Evolutionary conservation across 2,888 invertebrate genomes (phyloP).

Genomic region (Galerucella calmariensis): DNA sequence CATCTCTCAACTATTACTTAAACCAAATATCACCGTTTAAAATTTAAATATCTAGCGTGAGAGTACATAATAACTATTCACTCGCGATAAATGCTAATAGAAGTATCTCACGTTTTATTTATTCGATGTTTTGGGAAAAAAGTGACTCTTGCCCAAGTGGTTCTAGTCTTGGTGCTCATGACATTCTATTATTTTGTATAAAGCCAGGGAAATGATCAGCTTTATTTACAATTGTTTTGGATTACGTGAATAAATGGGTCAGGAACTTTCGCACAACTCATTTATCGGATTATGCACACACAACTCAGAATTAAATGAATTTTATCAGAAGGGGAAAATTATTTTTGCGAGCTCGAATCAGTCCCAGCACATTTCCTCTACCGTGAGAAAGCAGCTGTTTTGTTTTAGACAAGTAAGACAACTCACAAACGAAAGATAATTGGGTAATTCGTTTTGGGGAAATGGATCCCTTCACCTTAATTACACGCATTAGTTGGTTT

Average conservation of each 20-base stretch:
- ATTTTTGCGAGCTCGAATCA: conserved; percentile 8
- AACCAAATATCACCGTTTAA: no score
- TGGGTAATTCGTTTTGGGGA: conserved; percentile 15
- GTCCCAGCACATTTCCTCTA: neutral
- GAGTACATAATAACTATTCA: no score
- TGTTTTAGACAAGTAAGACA: conserved; percentile 21
- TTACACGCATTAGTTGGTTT: conserved; percentile 16
- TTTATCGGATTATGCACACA: neutral
- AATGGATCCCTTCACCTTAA: neutral
- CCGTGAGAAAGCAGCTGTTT: neutral
- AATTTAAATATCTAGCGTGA: no score
- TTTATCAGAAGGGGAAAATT: neutral
- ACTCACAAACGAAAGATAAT: conserved; percentile 18
- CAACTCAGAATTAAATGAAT: neutral
- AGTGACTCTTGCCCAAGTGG: no score
- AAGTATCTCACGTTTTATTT: no score
- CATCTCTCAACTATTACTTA: no score
- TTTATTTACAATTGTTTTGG: no score
- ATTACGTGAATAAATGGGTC: neutral
- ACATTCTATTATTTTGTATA: no score
- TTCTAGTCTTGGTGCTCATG: no score
- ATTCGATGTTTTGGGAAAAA: no score
- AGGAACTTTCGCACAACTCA: neutral
- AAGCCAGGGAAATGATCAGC: no score
- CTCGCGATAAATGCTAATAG: no score